Evolutionary conservation across 2,797 vertebrate species (phyloP), one percentile per base, ranked within the genome.

Genomic region (Eulemur coronatus): DNA sequence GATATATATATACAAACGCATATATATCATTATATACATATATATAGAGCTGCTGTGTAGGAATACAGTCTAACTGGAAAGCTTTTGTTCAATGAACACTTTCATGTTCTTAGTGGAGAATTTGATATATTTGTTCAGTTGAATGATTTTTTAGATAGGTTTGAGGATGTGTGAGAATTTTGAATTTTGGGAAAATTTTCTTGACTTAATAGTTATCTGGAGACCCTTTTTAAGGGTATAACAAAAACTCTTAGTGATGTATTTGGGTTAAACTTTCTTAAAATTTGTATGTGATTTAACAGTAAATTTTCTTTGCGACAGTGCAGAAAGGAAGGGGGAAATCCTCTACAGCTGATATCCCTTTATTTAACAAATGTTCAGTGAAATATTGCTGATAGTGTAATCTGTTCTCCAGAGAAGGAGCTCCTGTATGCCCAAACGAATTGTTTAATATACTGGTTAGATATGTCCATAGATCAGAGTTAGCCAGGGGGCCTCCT

Each of bases 11-110:
- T 85, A 38, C 7, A 43, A 15, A 48, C 2, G 69, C 5, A 46
- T 52, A 75, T 82, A 73, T 92, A 88, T 96, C 78, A 76, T 94
- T 97, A 94, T 79, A 93, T 89, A 92, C 30, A 28, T 91, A 90
- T 63, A 89, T 80, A 89, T 88, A 81, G 92, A 87, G 91, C 94
- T 97, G 94, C 92, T 96, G 78, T 89, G 70, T 93, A 88, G 82
- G 92, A 92, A 94, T 86, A 55, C 15, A 61, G 69, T 96, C 50
- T 67, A 95, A 84, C 43, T 81, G 91, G 86, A 94, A 91, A 94
- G 84, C 84, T 89, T 91, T 86, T 97, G 61, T 89, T 95, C 61
- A 57, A 14, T 87, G 96, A 96, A 92, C 79, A 94, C 20, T 76
- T 89, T 50, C 26, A 48, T 94, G 10, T 89, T 93, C 76, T 78